Evolutionary conservation across 35 echinoderm and acorn worm genomes (phyloP), one percentile per base, ranked within the genome.

Genomic region (Patiria miniata): DNA sequence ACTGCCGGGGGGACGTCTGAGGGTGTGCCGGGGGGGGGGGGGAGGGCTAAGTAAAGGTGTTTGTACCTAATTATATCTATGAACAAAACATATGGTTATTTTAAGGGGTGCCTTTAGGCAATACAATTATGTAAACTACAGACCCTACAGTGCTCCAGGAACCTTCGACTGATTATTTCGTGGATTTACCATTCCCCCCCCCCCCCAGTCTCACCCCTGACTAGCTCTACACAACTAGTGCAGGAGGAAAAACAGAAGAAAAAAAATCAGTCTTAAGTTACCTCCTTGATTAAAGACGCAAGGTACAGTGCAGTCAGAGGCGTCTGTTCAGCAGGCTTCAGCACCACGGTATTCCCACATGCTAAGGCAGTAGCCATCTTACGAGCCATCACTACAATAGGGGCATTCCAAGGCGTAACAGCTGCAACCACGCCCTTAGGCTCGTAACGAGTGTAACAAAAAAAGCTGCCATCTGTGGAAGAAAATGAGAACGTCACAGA

Each of bases 271-370:
- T 23, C 23, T 7, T 18, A 7, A 69, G 3, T 69, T 4, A 80
- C 78, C 78, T 80, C 78, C 22, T 80, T 80, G 23, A 80, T 21
- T 8, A 90, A 57, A 33, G 29, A 40, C 14, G 88, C 88, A 26
- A 90, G 37, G 58, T 90, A 90, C 12, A 90, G 77, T 22, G 90
- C 90, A 18, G 90, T 92, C 1, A 92, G 58, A 8, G 90, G 84
- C 15, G 90, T 92, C 16, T 83, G 69, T 2, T 80, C 79, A 21
- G 90, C 83, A 14, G 90, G 90, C 52, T 92, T 92, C 59, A 73
- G 65, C 0, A 92, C 90, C 36, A 92, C 82, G 37, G 90, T 92
- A 39, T 92, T 92, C 19, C 90, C 90, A 40, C 90, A 92, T 34
- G 85, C 90, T 21, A 92, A 77, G 60, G 90, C 85, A n/a, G 84